phyloP scores from a whole-genome alignment of 1,140 invertebrate species.

The Drosophila pandora region DNA sequence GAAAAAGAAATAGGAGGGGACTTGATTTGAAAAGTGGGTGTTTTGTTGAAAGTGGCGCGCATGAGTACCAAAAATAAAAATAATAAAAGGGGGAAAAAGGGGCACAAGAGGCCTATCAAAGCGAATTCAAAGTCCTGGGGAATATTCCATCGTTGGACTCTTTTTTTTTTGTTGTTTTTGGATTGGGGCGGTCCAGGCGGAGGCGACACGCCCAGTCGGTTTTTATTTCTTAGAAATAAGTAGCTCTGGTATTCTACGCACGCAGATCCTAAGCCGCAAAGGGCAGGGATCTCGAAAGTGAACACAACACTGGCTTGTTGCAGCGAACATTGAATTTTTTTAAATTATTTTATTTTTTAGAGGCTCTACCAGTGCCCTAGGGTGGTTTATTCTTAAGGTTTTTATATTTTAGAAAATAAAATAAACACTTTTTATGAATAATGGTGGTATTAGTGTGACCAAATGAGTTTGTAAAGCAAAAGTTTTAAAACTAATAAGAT shows the following conservation, averaged over 20 bases:
- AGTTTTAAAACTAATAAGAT: too few relatives aligned
- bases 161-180: constrained; percentile 38
- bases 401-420: too few relatives aligned
- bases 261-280: not conserved
- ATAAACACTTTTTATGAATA: too few relatives aligned
- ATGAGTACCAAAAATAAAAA: constrained; percentile 51
- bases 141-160: constrained; percentile 15
- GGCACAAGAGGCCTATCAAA: constrained; percentile 52
- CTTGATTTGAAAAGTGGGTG: constrained; percentile 64
- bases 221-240: constrained; percentile 80
- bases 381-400: too few relatives aligned
- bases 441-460: too few relatives aligned
- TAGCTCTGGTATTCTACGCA: constrained; percentile 40
- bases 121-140: constrained; percentile 18
- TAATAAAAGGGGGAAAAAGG: not conserved
- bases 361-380: too few relatives aligned
- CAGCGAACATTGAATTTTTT: not conserved
- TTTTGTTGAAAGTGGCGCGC: constrained; percentile 76
- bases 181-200: constrained; percentile 57
- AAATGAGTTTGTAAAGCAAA: too few relatives aligned
- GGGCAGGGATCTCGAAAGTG: not conserved
- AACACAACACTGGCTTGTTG: not conserved
- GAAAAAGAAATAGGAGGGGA: constrained; percentile 10
- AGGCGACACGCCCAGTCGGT: constrained; percentile 74
- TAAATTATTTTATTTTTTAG: too few relatives aligned